Percentiles rank a stretch among this genome's conserved stretches.
Evolutionary conservation across 2,113 vertebrate genomes (phyloP).

Genomic region (Promerops cafer): DNA sequence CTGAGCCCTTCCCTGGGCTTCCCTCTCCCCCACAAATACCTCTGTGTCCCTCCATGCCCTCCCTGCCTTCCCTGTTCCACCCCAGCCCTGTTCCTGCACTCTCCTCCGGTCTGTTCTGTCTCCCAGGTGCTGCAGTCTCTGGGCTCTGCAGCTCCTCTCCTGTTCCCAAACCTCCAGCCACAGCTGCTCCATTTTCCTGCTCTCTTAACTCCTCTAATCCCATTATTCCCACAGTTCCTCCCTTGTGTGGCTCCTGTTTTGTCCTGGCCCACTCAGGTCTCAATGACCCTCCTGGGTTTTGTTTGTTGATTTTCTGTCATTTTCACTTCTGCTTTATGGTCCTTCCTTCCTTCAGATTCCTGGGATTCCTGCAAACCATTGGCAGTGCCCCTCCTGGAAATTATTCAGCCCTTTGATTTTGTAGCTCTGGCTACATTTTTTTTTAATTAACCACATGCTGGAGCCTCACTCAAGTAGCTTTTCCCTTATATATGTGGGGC

Average conservation of each 20-base stretch:
- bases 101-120: no score
- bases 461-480: background rate
- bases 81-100: background rate
- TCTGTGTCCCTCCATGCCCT: background rate
- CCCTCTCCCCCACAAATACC: background rate
- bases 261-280: background rate
- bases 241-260: background rate
- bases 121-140: background rate
- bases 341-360: background rate
- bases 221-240: background rate
- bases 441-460: background rate
- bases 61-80: background rate
- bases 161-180: accelerated
- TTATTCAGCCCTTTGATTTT: background rate
- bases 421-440: background rate
- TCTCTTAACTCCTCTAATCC: background rate
- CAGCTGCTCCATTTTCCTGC: background rate
- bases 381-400: accelerated
- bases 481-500: accelerated
- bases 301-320: background rate
- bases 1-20: background rate
- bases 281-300: background rate
- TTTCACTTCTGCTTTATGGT: background rate
- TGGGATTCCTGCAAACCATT: background rate
- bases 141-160: background rate